phyloP scores from a whole-genome alignment of 2,797 vertebrate species.

The Aeoliscus strigatus region DNA sequence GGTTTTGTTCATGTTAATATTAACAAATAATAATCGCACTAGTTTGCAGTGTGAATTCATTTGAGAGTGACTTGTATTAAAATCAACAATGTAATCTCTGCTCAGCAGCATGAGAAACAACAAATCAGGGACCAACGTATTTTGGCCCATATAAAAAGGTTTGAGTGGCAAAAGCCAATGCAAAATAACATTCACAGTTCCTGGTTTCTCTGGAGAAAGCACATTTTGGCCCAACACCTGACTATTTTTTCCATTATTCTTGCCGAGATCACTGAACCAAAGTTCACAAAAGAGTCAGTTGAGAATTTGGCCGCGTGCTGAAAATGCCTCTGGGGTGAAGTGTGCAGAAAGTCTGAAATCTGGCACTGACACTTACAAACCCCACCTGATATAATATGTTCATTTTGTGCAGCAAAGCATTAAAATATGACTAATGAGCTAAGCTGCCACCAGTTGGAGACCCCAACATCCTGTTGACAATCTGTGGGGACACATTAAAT shows the following conservation, averaged over 20 bases:
- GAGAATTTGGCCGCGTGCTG: conserved; percentile 6
- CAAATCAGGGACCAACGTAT: background rate
- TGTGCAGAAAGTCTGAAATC: conserved; percentile 18
- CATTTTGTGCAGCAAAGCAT: conserved; percentile 17
- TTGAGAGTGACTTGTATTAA: too few relatives aligned
- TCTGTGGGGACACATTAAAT: conserved; percentile 20
- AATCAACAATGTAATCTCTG: conserved; percentile 7
- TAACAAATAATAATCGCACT: too few relatives aligned
- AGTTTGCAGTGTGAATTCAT: too few relatives aligned
- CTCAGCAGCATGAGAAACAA: background rate
- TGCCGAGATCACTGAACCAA: conserved; percentile 9
- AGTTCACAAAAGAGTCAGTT: conserved; percentile 7
- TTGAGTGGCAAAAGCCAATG: background rate
- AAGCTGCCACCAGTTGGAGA: conserved; percentile 14
- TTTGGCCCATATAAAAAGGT: background rate
- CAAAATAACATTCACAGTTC: background rate
- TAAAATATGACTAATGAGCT: conserved; percentile 24
- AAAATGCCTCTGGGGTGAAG: conserved; percentile 5
- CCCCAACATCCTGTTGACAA: conserved; percentile 9
- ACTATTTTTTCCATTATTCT: conserved; percentile 8
- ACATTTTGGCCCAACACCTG: conserved; percentile 4
- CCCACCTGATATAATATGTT: conserved; percentile 16
- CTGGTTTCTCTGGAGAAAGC: background rate
- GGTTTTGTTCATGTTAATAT: too few relatives aligned
- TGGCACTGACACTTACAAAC: conserved; percentile 11